Evolutionary conservation across 1,140 invertebrate genomes (phyloP).

Genomic region (Pteromalus puparum): DNA sequence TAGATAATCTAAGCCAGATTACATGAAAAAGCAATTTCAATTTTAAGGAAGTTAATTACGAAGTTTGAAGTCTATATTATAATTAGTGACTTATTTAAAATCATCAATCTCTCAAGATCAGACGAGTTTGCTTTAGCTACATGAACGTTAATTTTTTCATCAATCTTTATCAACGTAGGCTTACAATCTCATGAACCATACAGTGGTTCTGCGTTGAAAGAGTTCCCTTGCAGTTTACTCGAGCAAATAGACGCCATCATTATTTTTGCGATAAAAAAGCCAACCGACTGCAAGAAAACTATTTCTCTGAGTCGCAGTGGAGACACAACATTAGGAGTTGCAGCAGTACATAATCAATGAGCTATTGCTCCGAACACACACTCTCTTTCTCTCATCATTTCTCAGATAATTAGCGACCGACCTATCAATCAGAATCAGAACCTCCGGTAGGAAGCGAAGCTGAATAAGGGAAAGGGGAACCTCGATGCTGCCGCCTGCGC

Average conservation of each 20-base stretch:
- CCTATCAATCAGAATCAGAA: constrained; percentile 61
- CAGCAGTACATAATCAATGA: constrained; percentile 7
- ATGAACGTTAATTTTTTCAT: constrained; percentile 7
- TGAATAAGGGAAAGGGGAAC: constrained; percentile 70
- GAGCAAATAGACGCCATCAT: no score
- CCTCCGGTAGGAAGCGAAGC: constrained; percentile 70
- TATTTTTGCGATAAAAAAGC: background rate
- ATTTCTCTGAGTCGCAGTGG: background rate
- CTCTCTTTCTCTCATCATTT: background rate
- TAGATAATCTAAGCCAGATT: background rate
- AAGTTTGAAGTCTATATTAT: constrained; percentile 4
- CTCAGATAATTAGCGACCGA: constrained; percentile 37
- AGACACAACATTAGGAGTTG: constrained; percentile 29
- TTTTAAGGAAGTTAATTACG: background rate
- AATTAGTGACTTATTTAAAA: constrained; percentile 7
- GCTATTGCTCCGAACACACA: background rate
- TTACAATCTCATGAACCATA: constrained; percentile 38
- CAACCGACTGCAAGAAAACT: background rate
- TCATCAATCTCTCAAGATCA: constrained; percentile 38
- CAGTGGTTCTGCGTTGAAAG: background rate
- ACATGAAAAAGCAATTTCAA: background rate
- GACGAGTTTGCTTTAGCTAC: constrained; percentile 18
- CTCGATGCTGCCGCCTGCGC: constrained; percentile 62
- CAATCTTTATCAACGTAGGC: background rate
- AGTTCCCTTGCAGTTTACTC: constrained; percentile 24